Percentiles rank a stretch among this genome's conserved stretches.
Conservation (phyloP, 2,888 invertebrate species). For the Leistus spinibarbis region DNA sequence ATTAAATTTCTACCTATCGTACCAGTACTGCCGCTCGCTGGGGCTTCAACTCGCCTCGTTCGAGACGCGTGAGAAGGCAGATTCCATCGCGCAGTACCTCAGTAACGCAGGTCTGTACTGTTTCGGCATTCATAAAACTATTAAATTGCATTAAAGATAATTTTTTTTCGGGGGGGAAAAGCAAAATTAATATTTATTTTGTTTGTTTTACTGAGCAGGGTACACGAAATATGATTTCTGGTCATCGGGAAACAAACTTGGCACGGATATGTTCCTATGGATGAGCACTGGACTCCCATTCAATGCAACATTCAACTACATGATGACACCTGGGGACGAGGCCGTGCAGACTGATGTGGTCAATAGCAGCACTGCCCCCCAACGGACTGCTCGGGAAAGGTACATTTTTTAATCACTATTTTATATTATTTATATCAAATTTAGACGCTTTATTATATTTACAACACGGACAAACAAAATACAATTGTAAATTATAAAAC, state of each 20-base stretch:
- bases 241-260: constrained; percentile 87
- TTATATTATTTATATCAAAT: too few relatives aligned
- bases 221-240: constrained; percentile 85
- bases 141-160: too few relatives aligned
- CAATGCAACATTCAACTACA: constrained; percentile 87
- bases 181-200: background rate
- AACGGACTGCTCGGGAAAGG: constrained; percentile 79
- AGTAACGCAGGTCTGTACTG: constrained; percentile 74
- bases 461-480: too few relatives aligned
- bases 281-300: constrained; percentile 88
- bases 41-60: constrained; percentile 85
- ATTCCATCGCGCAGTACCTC: constrained; percentile 81
- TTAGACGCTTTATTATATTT: too few relatives aligned
- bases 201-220: constrained; percentile 56
- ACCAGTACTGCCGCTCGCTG: constrained; percentile 85
- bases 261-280: constrained; percentile 87
- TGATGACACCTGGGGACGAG: constrained; percentile 61
- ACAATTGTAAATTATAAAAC: too few relatives aligned
- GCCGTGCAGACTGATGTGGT: constrained; percentile 60
- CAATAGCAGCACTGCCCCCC: constrained; percentile 77
- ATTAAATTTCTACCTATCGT: constrained; percentile 84
- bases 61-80: constrained; percentile 85
- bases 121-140: too few relatives aligned
- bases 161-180: background rate
- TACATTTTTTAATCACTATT: constrained; percentile 53